Evolutionary conservation across 2,113 vertebrate genomes (phyloP), one percentile per base, ranked within the genome.

Genomic region (Pitta sordida): DNA sequence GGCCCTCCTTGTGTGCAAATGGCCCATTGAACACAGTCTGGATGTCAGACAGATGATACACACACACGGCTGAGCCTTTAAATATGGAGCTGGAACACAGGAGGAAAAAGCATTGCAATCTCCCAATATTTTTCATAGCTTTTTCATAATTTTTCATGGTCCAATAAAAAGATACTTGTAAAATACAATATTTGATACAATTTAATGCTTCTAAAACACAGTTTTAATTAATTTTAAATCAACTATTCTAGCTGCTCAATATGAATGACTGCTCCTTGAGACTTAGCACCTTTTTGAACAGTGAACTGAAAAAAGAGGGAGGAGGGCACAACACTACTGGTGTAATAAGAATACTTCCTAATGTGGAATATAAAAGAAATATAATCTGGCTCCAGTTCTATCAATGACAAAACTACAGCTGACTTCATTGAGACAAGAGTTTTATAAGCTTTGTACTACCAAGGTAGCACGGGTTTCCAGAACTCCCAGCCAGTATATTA

Each of bases 21-120:
- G 99, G 99, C 24, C 99, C 99, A 41, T 99, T 99, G 97, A 99
- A 99, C 78, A 99, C 99, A 2, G 99, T 99, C 96, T 99, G 98
- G 96, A 99, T 99, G 88, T 99, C 99, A 4, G 99, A 99, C 94
- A 99, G 98, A 95, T 99, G 99, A 96, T 99, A 99, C 29, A 99
- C 98, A 52, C 99, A 99, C 79, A 99, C 99, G 0, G 99, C 99
- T 1, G 99, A 99, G n/a, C 99, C 99, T 97, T 98, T 99, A 91
- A 99, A 99, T 94, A 99, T 99, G 9, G 99, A 99, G 96, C 99
- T 99, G 95, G 13, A 94, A 94, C 83, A 83, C 27, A 85, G 56
- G 24, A 82, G n/a, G 11, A 85, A 56, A 44, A 74, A 30, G 34
- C 27, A 73, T 19, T 78, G 39, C 22, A 13, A 34, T n/a, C 15